Base-by-base conservation (phyloP, 2,888 invertebrate genomes). In the Watsonalla cultraria region DNA sequence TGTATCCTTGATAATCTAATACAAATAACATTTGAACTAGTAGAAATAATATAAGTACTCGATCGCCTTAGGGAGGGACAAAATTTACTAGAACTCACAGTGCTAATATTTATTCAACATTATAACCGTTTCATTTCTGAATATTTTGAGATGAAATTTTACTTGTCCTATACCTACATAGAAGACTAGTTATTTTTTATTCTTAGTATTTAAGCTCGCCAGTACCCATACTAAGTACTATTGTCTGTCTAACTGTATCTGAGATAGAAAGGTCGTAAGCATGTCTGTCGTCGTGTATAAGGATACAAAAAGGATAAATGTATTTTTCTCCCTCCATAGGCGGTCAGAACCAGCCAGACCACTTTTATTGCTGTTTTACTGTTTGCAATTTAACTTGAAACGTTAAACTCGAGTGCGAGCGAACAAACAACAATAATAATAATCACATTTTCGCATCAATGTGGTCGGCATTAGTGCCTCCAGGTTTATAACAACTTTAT, bases 361-460 rank as follows among this genome's bases (percentile, higher is more conserved):
- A 76, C 84, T 84, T 86, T 86, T 86, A 87, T 81, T 60, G 77
- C 75, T 70, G 78, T 86, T 86, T 86, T 85, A 86, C 80, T 80
- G 84, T 81, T 82, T 68, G 84, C 86, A 84, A 86, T 89, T 84
- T 84, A 86, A 86, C 85, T 87, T 80, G 75, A 76, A 79, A 75
- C 83, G 79, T 84, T 78, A 83, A 80, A 82, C 80, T 79, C 74
- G 66, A 63, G 65, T 66, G 68, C 61, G 64, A 60, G 62, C 58
- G 70, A 74, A 77, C 84, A 79, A 82, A 80, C 81, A 80, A 74
- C 76, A 73, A 73, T 75, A 75, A 78, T 72, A 76, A 75, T 78
- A 75, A 77, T 77, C 70, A 68, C 70, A 69, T 74, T 71, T 67
- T 72, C 67, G 63, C 70, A 69, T 72, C 74, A 70, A 71, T 68